Conservation (phyloP, 2,888 invertebrate genomes). For the Incurvaria masculella region DNA sequence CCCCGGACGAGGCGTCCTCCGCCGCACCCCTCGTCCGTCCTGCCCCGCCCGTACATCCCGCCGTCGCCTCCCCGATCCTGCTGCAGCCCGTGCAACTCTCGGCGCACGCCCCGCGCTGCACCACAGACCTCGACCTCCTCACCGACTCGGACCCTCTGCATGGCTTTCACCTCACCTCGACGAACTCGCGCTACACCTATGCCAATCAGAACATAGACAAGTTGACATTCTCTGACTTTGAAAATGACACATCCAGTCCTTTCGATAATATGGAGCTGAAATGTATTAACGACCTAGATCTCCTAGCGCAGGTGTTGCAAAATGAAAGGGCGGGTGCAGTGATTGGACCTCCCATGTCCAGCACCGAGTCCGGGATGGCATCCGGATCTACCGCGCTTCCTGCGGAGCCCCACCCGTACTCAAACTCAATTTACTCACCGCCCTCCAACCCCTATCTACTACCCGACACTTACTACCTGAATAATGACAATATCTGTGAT, state of each 20-base stretch:
- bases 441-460: too few relatives aligned
- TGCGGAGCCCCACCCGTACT: too few relatives aligned
- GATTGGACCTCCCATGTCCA: too few relatives aligned
- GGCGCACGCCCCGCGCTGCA: constrained; percentile 21
- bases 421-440: too few relatives aligned
- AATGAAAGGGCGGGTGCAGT: too few relatives aligned
- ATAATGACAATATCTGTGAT: too few relatives aligned
- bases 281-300: constrained; percentile 89
- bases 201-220: constrained; percentile 33
- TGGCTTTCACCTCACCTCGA: constrained; percentile 29
- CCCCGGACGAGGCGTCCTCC: constrained; percentile 30
- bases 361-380: too few relatives aligned
- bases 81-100: constrained; percentile 46
- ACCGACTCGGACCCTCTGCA: constrained; percentile 17
- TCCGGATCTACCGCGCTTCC: too few relatives aligned
- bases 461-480: too few relatives aligned
- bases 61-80: constrained; percentile 35
- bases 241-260: constrained; percentile 87
- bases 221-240: constrained; percentile 74
- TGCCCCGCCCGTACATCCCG: constrained; percentile 28
- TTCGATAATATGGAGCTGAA: constrained; percentile 92
- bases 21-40: constrained; percentile 21
- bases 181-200: constrained; percentile 26
- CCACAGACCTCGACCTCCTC: too few relatives aligned
- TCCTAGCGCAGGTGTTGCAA: constrained; percentile 78